A percentile compares a stretch with the other conserved stretches of the same genome.
phyloP scores from a whole-genome alignment of 2,797 vertebrate genomes.

The Halcyon badia region DNA sequence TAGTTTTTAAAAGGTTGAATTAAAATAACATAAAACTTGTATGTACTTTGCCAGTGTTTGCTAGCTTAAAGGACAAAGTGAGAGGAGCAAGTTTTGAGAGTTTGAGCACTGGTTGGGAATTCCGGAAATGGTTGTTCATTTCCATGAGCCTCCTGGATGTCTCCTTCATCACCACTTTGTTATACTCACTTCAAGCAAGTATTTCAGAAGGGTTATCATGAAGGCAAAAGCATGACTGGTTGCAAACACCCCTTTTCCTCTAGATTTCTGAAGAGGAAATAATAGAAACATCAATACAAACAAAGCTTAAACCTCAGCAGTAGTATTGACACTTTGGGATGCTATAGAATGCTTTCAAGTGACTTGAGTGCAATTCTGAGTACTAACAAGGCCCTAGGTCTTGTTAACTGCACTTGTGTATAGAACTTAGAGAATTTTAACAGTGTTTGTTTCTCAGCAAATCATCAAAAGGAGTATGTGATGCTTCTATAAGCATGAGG shows the following conservation, averaged over 20 bases:
- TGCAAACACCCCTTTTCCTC: background rate
- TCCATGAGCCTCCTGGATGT: background rate
- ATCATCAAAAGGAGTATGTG: background rate
- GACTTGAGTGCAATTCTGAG: background rate
- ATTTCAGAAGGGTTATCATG: background rate
- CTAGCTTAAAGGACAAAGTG: background rate
- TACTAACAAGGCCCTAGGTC: background rate
- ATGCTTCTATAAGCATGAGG: background rate
- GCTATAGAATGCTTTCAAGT: background rate
- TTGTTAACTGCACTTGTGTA: background rate
- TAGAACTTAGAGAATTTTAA: background rate
- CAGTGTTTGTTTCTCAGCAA: background rate
- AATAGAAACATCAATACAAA: background rate
- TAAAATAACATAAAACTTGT: background rate
- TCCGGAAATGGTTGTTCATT: background rate
- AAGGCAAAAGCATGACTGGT: background rate
- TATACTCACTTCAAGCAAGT: background rate
- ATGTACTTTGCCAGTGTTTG: background rate
- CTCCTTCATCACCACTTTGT: background rate
- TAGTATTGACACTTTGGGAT: background rate
- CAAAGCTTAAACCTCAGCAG: background rate
- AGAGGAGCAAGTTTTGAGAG: background rate
- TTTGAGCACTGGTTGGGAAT: background rate
- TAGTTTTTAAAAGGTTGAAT: background rate
- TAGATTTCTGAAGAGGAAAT: background rate